Evolutionary conservation across 2,797 vertebrate species (phyloP).

Genomic region (Cephalopachus bancanus): DNA sequence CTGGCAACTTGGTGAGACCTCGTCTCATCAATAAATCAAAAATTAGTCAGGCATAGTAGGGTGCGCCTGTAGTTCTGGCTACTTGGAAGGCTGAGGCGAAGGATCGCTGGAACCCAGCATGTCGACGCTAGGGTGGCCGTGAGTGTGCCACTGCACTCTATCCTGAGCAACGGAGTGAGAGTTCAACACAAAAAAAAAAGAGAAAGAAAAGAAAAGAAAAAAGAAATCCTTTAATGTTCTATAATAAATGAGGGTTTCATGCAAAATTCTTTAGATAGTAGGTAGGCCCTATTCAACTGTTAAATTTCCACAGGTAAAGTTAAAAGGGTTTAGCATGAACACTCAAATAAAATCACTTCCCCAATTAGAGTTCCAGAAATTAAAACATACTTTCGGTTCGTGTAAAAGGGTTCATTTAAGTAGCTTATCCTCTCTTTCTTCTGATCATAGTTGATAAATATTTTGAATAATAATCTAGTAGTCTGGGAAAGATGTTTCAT

Average conservation of each 20-base stretch:
- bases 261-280: slow-evolving; percentile 1
- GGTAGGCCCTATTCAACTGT: neutral
- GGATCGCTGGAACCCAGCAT: too few relatives aligned
- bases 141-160: too few relatives aligned
- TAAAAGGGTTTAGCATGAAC: neutral
- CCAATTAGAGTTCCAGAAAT: neutral
- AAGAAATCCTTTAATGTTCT: neutral
- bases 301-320: neutral
- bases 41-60: too few relatives aligned
- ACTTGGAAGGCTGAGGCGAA: too few relatives aligned
- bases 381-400: slow-evolving; percentile 39
- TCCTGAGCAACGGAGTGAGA: too few relatives aligned
- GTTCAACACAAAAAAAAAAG: too few relatives aligned
- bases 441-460: slow-evolving; percentile 55
- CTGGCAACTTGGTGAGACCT: too few relatives aligned
- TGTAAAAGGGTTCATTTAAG: slow-evolving; percentile 13
- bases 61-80: too few relatives aligned
- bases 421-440: neutral
- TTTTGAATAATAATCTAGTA: slow-evolving; percentile 39
- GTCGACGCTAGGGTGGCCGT: too few relatives aligned
- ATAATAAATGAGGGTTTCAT: neutral
- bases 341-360: slow-evolving; percentile 6
- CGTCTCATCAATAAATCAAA: too few relatives aligned
- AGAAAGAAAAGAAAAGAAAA: too few relatives aligned
- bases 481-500: slow-evolving; percentile 13